A percentile compares a stretch with the other conserved stretches of the same genome.
Conservation (phyloP, 1,140 invertebrate genomes). For the Piezodorus guildinii region DNA sequence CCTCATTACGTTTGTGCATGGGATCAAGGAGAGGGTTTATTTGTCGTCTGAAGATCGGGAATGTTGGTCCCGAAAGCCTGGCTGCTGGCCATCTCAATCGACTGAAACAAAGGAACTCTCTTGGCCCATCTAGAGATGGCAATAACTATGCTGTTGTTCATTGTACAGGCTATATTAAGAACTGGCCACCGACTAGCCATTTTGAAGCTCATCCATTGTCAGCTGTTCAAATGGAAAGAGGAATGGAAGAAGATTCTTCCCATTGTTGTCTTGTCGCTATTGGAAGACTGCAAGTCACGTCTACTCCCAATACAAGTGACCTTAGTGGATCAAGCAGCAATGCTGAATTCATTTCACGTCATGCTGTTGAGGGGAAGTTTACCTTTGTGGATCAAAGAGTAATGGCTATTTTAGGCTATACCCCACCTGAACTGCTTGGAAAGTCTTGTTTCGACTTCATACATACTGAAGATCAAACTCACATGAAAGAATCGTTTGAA, state of each 20-base stretch:
- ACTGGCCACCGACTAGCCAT: conserved; percentile 90
- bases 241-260: conserved; percentile 62
- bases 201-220: conserved; percentile 30
- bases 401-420: conserved; percentile 78
- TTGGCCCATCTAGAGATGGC: conserved; percentile 86
- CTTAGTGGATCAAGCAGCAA: conserved; percentile 73
- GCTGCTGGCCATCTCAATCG: conserved; percentile 71
- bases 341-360: conserved; percentile 85
- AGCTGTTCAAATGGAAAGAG: conserved; percentile 67
- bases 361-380: conserved; percentile 90
- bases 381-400: conserved; percentile 97
- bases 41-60: conserved; percentile 95
- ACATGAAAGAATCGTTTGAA: conserved; percentile 97
- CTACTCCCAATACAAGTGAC: conserved; percentile 84
- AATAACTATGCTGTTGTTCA: conserved; percentile 97
- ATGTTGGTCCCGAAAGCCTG: conserved; percentile 60
- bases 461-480: conserved; percentile 87
- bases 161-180: conserved; percentile 99
- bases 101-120: conserved; percentile 79
- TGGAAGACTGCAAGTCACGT: conserved; percentile 90
- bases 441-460: conserved; percentile 95
- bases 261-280: conserved; percentile 97
- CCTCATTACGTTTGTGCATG: conserved; percentile 95
- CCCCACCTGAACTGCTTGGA: conserved; percentile 84
- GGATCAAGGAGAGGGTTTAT: conserved; percentile 96